Base-by-base conservation (phyloP, 2,113 vertebrate genomes). In the Tilapia sparmanii region DNA sequence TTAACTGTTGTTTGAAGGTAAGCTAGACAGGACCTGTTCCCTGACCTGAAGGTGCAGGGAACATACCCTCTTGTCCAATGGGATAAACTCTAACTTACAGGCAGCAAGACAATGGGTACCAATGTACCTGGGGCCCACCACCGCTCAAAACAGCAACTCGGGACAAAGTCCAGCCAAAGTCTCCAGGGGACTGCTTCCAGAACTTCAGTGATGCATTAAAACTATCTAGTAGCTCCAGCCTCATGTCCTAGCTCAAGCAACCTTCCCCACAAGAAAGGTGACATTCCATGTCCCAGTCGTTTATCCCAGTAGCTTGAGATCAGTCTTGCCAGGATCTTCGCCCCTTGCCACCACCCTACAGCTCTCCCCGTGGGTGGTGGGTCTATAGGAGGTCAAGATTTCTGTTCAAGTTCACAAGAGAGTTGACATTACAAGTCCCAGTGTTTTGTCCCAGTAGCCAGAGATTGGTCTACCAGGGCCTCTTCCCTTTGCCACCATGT, bases 121-220 rank as follows among this genome's bases (percentile, higher is more conserved):
- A 52, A 52, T 3, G 5, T n/a, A 6, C 52, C 52, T 53, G 52
- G 9, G 19, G 52, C 50, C 0, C 19, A 53, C 52, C 19, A 2
- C 52, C 0, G n/a, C 19, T 53, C 19, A 53, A 19, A 5, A 52
- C 4, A n/a, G 50, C 50, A 53, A n/a, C 0, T 53, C 9, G 19
- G 19, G 3, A 10, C 19, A 53, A n/a, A 53, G 19, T 53, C 52
- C 3, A 53, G 19, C 52, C 19, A n/a, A n/a, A n/a, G 10, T 10
- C 19, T 53, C 52, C 2, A 53, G 52, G 52, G 52, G 19, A 22
- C 52, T 53, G 19, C 19, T 10, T 53, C 50, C 0, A 6, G 52
- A 22, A 53, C 10, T 53, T 0, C 2, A 53, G 52, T 22, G 9
- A n/a, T 53, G 19, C 52, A 53, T 53, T 53, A 53, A 53, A 0